Evolutionary conservation across 53 echinoderm and acorn worm genomes (phyloP).

Genomic region (Paracentrotus lividus): DNA sequence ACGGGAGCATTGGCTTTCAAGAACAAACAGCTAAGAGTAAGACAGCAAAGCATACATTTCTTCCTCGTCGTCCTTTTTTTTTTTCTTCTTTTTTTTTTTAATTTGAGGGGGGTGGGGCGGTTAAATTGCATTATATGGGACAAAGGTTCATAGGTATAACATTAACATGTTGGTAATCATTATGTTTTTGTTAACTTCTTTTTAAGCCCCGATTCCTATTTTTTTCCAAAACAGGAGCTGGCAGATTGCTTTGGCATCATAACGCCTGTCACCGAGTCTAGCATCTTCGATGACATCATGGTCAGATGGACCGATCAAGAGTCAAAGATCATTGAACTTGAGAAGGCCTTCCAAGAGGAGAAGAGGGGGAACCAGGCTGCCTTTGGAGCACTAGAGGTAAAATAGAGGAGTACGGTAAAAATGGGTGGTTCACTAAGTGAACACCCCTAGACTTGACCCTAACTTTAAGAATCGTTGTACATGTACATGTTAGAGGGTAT

Average conservation of each 20-base stretch:
- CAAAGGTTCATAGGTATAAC: too few relatives aligned
- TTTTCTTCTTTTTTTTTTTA: too few relatives aligned
- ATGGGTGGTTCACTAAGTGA: too few relatives aligned
- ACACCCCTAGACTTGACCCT: too few relatives aligned
- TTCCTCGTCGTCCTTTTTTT: too few relatives aligned
- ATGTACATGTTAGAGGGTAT: too few relatives aligned
- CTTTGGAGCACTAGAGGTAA: not conserved
- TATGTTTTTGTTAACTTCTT: too few relatives aligned
- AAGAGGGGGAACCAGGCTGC: not conserved
- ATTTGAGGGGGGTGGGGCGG: too few relatives aligned
- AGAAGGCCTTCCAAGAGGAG: not conserved
- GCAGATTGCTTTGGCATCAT: not conserved
- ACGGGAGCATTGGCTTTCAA: not conserved
- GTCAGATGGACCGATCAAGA: not conserved
- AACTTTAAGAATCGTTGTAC: too few relatives aligned
- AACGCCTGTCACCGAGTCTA: conserved; percentile 30
- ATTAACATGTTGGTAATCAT: too few relatives aligned
- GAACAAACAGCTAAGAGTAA: not conserved
- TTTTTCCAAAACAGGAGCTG: not conserved
- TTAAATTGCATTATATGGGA: too few relatives aligned
- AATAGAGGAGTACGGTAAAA: not conserved
- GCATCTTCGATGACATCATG: conserved; percentile 37
- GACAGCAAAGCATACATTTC: not conserved
- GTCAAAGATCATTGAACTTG: conserved; percentile 33
- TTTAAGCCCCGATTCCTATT: too few relatives aligned